These are phyloP conservation scores for Parauchenoglanis punctatus DNA, from an alignment of 2,797 vertebrate species.

Conservation along the genomic window DNA sequence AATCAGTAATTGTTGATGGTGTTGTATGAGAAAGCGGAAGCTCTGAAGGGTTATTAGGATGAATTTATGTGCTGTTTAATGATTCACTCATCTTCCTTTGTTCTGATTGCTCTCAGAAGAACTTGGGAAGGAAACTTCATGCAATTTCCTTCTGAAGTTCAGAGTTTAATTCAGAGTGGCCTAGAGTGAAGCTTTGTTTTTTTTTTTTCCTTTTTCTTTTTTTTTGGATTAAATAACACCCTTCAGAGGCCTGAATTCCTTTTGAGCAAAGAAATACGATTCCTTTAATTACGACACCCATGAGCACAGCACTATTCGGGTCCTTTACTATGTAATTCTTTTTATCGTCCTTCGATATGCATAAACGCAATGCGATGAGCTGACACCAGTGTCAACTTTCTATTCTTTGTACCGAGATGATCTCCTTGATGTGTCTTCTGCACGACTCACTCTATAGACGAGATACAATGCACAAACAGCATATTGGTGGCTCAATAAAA, in stretches of 20 bases:
- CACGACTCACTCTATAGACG: constrained; percentile 61
- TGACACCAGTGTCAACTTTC: constrained; percentile 63
- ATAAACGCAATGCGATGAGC: constrained; percentile 61
- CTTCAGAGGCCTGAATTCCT: constrained; percentile 54
- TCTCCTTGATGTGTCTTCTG: constrained; percentile 64
- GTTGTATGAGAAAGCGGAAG: constrained; percentile 39
- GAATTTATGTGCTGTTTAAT: constrained; percentile 51
- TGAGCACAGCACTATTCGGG: constrained; percentile 69
- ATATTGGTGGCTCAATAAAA: constrained; percentile 61
- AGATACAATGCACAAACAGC: constrained; percentile 47
- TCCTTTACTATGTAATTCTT: constrained; percentile 65
- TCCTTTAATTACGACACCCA: constrained; percentile 72
- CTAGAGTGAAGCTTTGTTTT: constrained; percentile 18
- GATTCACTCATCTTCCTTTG: constrained; percentile 48
- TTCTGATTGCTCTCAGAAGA: constrained; percentile 48
- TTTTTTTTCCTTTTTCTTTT: background rate
- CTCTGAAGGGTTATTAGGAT: constrained; percentile 50
- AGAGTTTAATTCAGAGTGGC: constrained; percentile 36
- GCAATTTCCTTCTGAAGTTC: constrained; percentile 40
- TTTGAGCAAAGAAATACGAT: constrained; percentile 59
- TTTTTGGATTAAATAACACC: constrained; percentile 37
- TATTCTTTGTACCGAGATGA: constrained; percentile 60
- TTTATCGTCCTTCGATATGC: constrained; percentile 64
- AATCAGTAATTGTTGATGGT: constrained; percentile 52
- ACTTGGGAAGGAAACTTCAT: constrained; percentile 46